Evolutionary conservation across 2,113 vertebrate genomes (phyloP).

Genomic region (Nettapus auritus): DNA sequence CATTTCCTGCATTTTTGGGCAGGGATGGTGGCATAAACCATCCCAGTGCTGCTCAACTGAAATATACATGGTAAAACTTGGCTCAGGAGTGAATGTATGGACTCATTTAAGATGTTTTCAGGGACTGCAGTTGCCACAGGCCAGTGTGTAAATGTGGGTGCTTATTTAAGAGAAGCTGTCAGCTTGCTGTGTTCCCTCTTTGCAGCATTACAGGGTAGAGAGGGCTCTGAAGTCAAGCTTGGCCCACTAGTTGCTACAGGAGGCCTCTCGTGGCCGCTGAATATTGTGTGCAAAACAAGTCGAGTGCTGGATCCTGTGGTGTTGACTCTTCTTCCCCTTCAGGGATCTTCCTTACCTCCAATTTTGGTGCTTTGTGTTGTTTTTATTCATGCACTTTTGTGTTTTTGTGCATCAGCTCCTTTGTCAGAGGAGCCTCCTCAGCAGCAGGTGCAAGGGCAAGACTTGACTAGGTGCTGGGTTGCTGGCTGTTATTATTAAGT

Average conservation of each 20-base stretch:
- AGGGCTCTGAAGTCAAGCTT: background rate
- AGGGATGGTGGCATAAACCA: background rate
- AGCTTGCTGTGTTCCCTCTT: background rate
- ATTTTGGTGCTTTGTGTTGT: background rate
- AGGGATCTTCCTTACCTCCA: background rate
- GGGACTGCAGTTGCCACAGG: background rate
- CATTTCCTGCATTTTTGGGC: slow-evolving; percentile 1
- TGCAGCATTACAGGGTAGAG: background rate
- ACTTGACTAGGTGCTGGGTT: background rate
- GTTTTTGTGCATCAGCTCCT: background rate
- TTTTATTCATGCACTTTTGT: background rate
- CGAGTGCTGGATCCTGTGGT: background rate
- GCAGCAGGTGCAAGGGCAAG: background rate
- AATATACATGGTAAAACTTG: background rate
- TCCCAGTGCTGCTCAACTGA: background rate
- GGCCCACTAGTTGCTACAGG: background rate
- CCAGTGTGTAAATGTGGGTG: background rate
- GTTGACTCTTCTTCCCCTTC: background rate
- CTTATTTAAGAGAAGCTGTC: background rate
- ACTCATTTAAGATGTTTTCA: background rate
- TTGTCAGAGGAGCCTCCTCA: background rate
- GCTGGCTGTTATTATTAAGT: background rate
- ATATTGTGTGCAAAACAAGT: background rate
- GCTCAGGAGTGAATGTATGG: background rate
- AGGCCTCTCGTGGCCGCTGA: background rate